phyloP scores from a whole-genome alignment of 1,140 invertebrate species.

The Sarcophaga peregrina region DNA sequence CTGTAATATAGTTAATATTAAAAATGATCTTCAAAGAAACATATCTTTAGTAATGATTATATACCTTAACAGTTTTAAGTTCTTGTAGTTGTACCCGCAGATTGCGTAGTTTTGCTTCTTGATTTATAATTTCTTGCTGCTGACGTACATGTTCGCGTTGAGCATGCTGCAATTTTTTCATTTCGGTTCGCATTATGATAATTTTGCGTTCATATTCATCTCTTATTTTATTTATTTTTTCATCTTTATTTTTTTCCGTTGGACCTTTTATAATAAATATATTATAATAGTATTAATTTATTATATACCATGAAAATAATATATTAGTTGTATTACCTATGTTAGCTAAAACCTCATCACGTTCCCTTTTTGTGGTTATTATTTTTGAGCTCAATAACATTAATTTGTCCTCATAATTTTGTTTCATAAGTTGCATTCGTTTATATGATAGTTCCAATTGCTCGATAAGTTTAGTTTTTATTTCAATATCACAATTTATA shows the following conservation, averaged over 20 bases:
- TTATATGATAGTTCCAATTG: constrained; percentile 91
- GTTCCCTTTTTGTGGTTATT: constrained; percentile 88
- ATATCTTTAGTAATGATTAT: too few relatives aligned
- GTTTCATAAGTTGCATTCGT: constrained; percentile 82
- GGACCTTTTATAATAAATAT: constrained; percentile 36
- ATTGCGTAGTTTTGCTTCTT: constrained; percentile 13
- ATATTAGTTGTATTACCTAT: constrained; percentile 32
- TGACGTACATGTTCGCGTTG: constrained; percentile 90
- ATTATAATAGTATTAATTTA: background rate
- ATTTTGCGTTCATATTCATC: constrained; percentile 93
- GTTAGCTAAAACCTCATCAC: constrained; percentile 87
- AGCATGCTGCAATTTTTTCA: constrained; percentile 87
- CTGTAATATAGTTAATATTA: background rate
- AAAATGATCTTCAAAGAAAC: too few relatives aligned
- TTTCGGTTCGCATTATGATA: constrained; percentile 84
- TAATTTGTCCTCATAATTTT: constrained; percentile 96
- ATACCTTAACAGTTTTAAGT: background rate
- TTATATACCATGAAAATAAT: background rate
- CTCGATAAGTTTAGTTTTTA: constrained; percentile 93
- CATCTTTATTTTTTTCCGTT: constrained; percentile 69
- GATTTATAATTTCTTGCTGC: constrained; percentile 80
- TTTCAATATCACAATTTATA: constrained; percentile 89
- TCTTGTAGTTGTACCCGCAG: background rate
- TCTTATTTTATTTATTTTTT: constrained; percentile 86
- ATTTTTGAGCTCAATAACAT: constrained; percentile 88